A percentile compares a stretch with the other conserved stretches of the same genome.
Evolutionary conservation across 2,888 invertebrate genomes (phyloP).

Genomic region (Latrodectus hesperus): DNA sequence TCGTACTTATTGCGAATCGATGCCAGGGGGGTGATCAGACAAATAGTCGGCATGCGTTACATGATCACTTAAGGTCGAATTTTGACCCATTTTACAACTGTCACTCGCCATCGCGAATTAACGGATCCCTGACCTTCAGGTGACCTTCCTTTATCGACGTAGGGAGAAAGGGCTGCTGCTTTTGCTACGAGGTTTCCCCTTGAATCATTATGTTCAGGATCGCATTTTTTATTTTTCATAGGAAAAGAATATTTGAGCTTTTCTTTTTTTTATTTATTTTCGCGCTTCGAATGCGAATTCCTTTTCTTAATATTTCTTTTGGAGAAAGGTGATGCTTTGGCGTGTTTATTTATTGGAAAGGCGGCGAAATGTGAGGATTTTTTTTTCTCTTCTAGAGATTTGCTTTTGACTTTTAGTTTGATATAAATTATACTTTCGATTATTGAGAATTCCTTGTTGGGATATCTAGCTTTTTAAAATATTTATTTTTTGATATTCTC

Average conservation of each 20-base stretch:
- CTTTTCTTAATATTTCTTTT: background rate
- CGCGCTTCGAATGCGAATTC: background rate
- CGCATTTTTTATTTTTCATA: conserved; percentile 4
- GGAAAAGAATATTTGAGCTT: conserved; percentile 10
- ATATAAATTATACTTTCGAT: no score
- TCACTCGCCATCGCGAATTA: conserved; percentile 45
- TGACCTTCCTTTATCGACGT: conserved; percentile 39
- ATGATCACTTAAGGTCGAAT: conserved; percentile 40
- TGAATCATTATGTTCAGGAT: conserved; percentile 40
- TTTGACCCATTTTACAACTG: conserved; percentile 52
- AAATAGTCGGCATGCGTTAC: conserved; percentile 32
- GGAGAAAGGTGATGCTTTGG: no score
- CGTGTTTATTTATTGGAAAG: background rate
- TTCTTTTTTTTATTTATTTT: conserved; percentile 25
- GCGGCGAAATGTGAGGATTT: background rate
- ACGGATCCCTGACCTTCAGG: conserved; percentile 44
- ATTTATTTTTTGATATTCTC: no score
- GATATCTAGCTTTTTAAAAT: no score
- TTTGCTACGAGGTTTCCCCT: conserved; percentile 17
- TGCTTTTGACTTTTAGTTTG: background rate
- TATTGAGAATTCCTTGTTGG: no score
- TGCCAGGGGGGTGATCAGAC: background rate
- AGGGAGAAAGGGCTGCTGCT: conserved; percentile 9
- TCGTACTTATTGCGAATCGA: background rate
- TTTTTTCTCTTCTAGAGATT: background rate